Conservation (phyloP, 2,888 invertebrate species). For the Loripinus fragilis region DNA sequence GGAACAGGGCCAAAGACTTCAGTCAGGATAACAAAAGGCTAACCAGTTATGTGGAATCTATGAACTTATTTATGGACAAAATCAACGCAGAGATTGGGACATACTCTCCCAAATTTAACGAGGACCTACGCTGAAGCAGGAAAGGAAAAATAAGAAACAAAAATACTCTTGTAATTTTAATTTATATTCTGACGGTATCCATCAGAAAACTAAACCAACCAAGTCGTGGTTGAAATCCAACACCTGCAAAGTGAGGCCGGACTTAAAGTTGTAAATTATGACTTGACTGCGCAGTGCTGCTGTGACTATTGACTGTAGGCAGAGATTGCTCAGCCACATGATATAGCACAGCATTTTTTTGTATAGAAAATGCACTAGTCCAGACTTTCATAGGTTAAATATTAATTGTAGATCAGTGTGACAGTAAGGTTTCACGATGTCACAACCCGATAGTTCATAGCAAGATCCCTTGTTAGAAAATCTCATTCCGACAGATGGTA, state of each 20-base stretch:
- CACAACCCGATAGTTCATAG: neutral
- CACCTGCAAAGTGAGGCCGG: neutral
- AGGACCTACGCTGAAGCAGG: neutral
- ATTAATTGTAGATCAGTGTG: neutral
- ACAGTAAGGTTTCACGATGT: neutral
- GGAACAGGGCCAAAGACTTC: constrained; percentile 22
- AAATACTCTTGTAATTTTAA: constrained; percentile 10
- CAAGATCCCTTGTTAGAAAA: neutral
- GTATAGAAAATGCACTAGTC: neutral
- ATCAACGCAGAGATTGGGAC: neutral
- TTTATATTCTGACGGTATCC: constrained; percentile 17
- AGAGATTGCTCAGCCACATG: constrained; percentile 8
- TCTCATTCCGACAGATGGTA: neutral
- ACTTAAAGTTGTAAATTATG: neutral
- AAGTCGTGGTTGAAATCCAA: neutral
- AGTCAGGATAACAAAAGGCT: neutral
- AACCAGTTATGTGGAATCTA: neutral
- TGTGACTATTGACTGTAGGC: neutral
- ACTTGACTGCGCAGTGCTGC: no score
- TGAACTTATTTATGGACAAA: neutral
- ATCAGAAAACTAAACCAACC: neutral
- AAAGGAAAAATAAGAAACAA: constrained; percentile 7
- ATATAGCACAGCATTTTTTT: neutral
- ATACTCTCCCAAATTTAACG: constrained; percentile 14
- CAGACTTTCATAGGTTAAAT: neutral